A percentile compares a stretch with the other conserved stretches of the same genome.
phyloP scores from a whole-genome alignment of 1,140 invertebrate genomes.

The Pantala flavescens region DNA sequence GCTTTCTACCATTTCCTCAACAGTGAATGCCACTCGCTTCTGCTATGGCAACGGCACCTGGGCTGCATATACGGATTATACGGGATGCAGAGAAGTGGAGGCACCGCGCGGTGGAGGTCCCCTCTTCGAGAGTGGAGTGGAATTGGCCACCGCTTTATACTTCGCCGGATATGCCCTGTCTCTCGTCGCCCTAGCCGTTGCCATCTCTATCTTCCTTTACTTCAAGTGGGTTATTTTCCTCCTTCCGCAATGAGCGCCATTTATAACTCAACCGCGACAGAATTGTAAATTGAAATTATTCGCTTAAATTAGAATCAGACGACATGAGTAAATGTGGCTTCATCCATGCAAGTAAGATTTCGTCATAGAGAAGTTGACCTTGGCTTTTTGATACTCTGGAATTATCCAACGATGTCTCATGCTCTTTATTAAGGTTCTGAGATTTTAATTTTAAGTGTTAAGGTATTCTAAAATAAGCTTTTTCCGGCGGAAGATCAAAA shows the following conservation, averaged over 20 bases:
- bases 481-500: no score
- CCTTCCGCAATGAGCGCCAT: neutral
- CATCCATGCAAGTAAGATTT: no score
- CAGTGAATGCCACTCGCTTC: constrained; percentile 62
- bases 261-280: no score
- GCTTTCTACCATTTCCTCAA: neutral
- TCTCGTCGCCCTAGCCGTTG: constrained; percentile 56
- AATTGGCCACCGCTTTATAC: constrained; percentile 56
- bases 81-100: constrained; percentile 40
- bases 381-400: no score
- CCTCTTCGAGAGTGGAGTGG: constrained; percentile 33
- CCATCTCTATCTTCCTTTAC: constrained; percentile 68
- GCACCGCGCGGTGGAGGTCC: neutral
- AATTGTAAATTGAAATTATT: no score
- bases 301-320: no score
- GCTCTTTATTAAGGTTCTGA: no score
- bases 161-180: constrained; percentile 67
- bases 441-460: no score
- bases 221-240: constrained; percentile 57
- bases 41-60: constrained; percentile 58
- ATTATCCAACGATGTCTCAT: no score
- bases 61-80: constrained; percentile 56
- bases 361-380: no score
- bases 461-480: no score
- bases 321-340: no score